Evolutionary conservation across 2,888 invertebrate species (phyloP).

Genomic region (Ophraella communa): DNA sequence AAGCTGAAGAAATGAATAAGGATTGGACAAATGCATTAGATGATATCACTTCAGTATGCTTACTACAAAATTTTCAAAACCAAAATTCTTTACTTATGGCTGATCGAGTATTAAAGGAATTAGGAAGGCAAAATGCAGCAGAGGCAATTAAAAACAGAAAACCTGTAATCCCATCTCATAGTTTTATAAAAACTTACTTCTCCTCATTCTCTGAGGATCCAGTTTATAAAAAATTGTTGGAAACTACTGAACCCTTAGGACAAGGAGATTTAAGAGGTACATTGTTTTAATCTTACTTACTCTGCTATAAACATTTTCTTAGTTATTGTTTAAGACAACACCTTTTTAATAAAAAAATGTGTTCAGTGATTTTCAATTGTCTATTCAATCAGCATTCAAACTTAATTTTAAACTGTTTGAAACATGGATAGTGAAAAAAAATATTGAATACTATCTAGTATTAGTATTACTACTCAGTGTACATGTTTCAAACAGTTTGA

Average conservation of each 20-base stretch:
- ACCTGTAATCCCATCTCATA: conserved; percentile 82
- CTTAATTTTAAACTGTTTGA: too few relatives aligned
- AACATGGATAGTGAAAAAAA: too few relatives aligned
- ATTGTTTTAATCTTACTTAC: background rate
- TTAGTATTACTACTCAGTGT: too few relatives aligned
- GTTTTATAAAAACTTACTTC: conserved; percentile 87
- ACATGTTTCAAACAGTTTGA: too few relatives aligned
- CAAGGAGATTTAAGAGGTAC: conserved; percentile 53
- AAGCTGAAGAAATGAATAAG: conserved; percentile 80
- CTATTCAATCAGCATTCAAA: too few relatives aligned
- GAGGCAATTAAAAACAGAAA: conserved; percentile 73
- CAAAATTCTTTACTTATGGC: conserved; percentile 81
- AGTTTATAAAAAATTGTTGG: conserved; percentile 65
- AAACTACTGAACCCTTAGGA: conserved; percentile 51
- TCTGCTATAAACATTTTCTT: too few relatives aligned
- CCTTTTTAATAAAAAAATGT: too few relatives aligned
- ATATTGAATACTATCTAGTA: too few relatives aligned
- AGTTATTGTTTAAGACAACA: too few relatives aligned
- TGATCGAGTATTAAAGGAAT: conserved; percentile 85
- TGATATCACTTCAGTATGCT: conserved; percentile 92
- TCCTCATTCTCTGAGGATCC: conserved; percentile 89
- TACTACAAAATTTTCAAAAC: conserved; percentile 88
- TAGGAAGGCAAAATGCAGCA: conserved; percentile 78
- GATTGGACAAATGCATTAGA: conserved; percentile 83
- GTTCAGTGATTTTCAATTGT: too few relatives aligned